Evolutionary conservation across 2,797 vertebrate genomes (phyloP), one percentile per base, ranked within the genome.

Genomic region (Distichodus sexfasciatus): DNA sequence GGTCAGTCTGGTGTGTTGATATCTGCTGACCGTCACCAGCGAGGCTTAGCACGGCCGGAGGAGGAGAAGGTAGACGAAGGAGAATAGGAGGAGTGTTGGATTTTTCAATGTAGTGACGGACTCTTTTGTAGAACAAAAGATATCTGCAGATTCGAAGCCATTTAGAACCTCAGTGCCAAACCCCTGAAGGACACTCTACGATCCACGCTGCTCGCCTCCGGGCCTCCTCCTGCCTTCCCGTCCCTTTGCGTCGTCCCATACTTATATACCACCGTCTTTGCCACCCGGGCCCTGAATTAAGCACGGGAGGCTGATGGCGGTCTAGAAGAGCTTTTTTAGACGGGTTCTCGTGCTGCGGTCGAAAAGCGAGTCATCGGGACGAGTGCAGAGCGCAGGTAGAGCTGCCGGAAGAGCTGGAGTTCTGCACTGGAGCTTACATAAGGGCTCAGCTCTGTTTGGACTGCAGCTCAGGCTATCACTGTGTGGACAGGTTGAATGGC

Each of bases 361-460:
- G n/a, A n/a, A n/a, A n/a, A n/a, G n/a, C n/a, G n/a, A n/a, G n/a
- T n/a, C n/a, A n/a, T n/a, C n/a, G n/a, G n/a, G n/a, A n/a, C n/a
- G n/a, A n/a, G n/a, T n/a, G n/a, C n/a, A n/a, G n/a, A n/a, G n/a
- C n/a, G n/a, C n/a, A n/a, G n/a, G n/a, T n/a, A n/a, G n/a, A n/a
- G n/a, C n/a, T 44, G 41, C 15, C 50, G 36, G 66, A 54, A 71
- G 50, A 41, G 38, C 44, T 46, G 43, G 62, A 67, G 41, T 46
- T 8, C 55, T 23, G 67, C 67, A 66, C 41, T 64, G 65, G 54
- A 55, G 60, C 26, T 69, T 72, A 66, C 50, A 15, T 51, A 66
- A 69, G 28, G 51, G 43, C 55, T 70, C 17, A 57, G 57, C 59
- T 35, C 60, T 69, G 58, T 72, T 78, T 72, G 38, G 71, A 47